Evolutionary conservation across 2,888 invertebrate species (phyloP).

Genomic region (Rosalia funebris): DNA sequence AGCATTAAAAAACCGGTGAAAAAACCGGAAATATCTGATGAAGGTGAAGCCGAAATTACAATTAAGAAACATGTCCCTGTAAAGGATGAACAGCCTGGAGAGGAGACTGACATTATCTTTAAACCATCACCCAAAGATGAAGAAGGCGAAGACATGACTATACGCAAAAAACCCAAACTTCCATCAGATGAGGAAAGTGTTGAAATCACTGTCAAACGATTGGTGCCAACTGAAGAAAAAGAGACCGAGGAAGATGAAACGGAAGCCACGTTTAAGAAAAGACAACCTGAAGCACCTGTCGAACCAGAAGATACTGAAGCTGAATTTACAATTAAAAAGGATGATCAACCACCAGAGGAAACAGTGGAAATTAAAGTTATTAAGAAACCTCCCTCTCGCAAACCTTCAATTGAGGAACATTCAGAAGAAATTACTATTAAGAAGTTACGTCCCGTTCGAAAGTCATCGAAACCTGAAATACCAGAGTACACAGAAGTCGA

Average conservation of each 20-base stretch:
- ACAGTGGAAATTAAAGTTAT: conserved; percentile 47
- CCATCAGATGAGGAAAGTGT: conserved; percentile 74
- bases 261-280: conserved; percentile 35
- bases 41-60: conserved; percentile 49
- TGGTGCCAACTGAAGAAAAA: background rate
- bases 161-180: conserved; percentile 49
- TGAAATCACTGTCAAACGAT: conserved; percentile 45
- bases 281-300: conserved; percentile 31
- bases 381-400: conserved; percentile 63
- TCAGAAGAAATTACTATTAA: conserved; percentile 78
- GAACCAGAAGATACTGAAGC: conserved; percentile 39
- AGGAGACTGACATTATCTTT: conserved; percentile 51
- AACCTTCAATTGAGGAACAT: conserved; percentile 68
- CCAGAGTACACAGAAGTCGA: conserved; percentile 80
- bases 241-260: conserved; percentile 22
- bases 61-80: conserved; percentile 51
- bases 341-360: conserved; percentile 48
- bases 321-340: conserved; percentile 43
- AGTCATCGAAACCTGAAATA: conserved; percentile 73
- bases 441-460: conserved; percentile 75
- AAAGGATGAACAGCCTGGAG: conserved; percentile 74
- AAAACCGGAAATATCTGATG: conserved; percentile 51
- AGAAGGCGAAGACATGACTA: conserved; percentile 47
- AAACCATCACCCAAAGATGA: conserved; percentile 22
- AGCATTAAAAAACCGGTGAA: conserved; percentile 51